Evolutionary conservation across 2,113 vertebrate species (phyloP).

Genomic region (Anser brachyrhynchus): DNA sequence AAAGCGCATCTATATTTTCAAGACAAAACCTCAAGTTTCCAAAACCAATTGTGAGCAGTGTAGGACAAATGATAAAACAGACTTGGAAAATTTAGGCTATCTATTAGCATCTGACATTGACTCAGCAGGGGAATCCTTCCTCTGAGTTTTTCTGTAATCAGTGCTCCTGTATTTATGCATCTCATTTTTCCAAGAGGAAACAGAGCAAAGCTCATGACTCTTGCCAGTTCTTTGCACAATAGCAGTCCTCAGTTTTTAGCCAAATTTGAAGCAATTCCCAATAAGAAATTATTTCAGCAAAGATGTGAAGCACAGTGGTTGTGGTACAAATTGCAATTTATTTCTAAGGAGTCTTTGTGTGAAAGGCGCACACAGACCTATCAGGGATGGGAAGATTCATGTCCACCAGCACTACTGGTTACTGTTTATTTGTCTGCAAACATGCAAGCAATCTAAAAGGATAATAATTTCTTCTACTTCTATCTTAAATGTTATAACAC

Average conservation of each 20-base stretch:
- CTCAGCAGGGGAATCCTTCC: constrained; percentile 66
- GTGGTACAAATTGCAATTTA: not conserved
- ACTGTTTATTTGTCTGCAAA: not conserved
- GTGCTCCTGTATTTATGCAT: constrained; percentile 63
- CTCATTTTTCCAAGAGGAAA: constrained; percentile 57
- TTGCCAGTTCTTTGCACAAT: not conserved
- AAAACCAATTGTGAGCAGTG: not conserved
- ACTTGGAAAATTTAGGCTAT: constrained; percentile 23
- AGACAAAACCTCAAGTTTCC: not conserved
- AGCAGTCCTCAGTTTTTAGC: not conserved
- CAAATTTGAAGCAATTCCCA: constrained; percentile 6
- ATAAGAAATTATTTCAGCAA: not conserved
- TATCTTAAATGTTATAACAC: not conserved
- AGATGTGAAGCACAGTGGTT: not conserved
- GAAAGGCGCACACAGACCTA: not conserved
- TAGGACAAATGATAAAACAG: not conserved
- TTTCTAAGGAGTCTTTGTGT: not conserved
- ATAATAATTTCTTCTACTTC: not conserved
- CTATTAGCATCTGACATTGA: constrained; percentile 60
- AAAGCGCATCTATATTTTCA: not conserved
- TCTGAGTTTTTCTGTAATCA: constrained; percentile 57
- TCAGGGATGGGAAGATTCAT: not conserved
- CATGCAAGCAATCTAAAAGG: not conserved
- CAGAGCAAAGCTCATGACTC: constrained; percentile 19
- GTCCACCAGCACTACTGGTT: not conserved